Percentiles rank a stretch among this genome's conserved stretches.
phyloP scores from a whole-genome alignment of 2,113 vertebrate species.

The Trochalopteron elliotii region DNA sequence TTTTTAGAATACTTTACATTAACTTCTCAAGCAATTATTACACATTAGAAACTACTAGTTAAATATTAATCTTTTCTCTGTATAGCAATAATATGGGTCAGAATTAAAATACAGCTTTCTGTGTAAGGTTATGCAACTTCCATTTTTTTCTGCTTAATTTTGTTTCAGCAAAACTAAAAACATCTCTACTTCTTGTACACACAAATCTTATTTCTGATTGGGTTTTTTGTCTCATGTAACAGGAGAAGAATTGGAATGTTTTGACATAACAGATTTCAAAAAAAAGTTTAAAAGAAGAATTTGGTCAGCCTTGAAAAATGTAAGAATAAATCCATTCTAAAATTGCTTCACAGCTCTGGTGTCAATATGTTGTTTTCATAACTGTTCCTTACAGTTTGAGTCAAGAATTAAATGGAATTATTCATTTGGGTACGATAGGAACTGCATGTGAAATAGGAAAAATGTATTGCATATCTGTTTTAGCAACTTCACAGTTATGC shows the following conservation, averaged over 20 bases:
- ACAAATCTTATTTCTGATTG: background rate
- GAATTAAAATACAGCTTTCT: background rate
- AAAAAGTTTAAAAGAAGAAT: conserved; percentile 70
- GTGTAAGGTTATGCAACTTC: background rate
- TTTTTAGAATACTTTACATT: background rate
- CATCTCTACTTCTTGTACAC: background rate
- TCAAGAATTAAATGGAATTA: background rate
- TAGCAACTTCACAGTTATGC: background rate
- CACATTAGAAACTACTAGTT: background rate
- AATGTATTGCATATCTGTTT: background rate
- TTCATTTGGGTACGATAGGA: background rate
- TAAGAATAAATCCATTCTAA: conserved; percentile 61
- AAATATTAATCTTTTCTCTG: background rate
- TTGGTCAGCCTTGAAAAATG: conserved; percentile 74
- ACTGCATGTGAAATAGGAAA: background rate
- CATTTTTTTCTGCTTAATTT: background rate
- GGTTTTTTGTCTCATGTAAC: background rate
- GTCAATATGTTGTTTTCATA: background rate
- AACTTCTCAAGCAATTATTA: background rate
- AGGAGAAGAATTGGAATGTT: conserved; percentile 63
- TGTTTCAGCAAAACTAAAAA: background rate
- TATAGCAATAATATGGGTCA: background rate
- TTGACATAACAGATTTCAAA: conserved; percentile 72
- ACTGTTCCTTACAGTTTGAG: background rate
- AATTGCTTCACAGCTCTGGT: background rate